Percentiles rank a stretch among this genome's conserved stretches.
Conservation (phyloP, 2,888 invertebrate genomes). For the Pycnomerus fuliginosus region DNA sequence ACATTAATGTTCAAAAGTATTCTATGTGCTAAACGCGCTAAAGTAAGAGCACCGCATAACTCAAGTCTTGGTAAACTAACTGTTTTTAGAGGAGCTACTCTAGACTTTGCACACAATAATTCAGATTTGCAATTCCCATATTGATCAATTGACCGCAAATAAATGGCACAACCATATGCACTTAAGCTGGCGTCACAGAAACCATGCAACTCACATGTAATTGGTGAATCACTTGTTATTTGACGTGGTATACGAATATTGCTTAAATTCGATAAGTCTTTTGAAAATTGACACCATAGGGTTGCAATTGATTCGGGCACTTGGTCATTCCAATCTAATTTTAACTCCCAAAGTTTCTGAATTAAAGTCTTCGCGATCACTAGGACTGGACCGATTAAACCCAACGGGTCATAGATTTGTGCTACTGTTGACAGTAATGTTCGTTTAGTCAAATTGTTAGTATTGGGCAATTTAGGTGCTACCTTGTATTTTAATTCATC, state of each 20-base stretch:
- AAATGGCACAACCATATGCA: conserved; percentile 34
- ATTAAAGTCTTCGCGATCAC: conserved; percentile 13
- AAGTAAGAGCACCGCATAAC: background rate
- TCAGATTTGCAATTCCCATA: conserved; percentile 3
- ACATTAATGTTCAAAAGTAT: background rate
- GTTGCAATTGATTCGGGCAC: conserved; percentile 5
- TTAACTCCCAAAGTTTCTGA: conserved; percentile 12
- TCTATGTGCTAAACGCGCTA: background rate
- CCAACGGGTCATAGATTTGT: conserved; percentile 12
- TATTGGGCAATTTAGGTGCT: background rate
- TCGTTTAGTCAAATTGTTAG: conserved; percentile 7
- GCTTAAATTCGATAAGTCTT: too few relatives aligned
- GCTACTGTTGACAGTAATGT: conserved; percentile 9
- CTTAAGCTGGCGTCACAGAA: conserved; percentile 29
- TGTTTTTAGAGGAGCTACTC: conserved; percentile 32
- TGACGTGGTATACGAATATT: too few relatives aligned
- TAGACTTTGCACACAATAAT: conserved; percentile 34
- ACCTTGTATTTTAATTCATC: conserved; percentile 5
- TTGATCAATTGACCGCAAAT: conserved; percentile 24
- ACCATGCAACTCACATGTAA: conserved; percentile 24
- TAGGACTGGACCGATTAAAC: conserved; percentile 8
- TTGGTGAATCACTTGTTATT: conserved; percentile 15
- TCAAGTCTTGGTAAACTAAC: conserved; percentile 30
- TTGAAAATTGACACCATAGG: conserved; percentile 6
- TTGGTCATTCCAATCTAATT: conserved; percentile 12